Evolutionary conservation across 2,797 vertebrate species (phyloP), one percentile per base, ranked within the genome.

Genomic region (Odontamblyopus rebecca): DNA sequence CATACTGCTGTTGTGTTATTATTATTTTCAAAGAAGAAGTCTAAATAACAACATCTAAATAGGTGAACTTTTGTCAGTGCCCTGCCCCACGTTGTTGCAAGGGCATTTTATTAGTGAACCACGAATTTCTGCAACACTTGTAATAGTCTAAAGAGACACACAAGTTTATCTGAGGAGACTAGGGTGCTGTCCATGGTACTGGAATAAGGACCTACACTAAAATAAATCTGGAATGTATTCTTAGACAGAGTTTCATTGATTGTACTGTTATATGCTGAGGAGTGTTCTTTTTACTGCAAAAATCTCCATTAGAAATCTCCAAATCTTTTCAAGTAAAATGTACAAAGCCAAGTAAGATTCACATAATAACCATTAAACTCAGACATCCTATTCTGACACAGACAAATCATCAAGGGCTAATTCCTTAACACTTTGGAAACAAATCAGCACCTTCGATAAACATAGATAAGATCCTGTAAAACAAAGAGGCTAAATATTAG

Each of bases 161-260:
- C 11, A 60, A 35, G 6, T n/a, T 11, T 38, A 23, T 38, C 32
- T 13, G 19, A 63, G 35, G 30, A 63, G 61, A 44, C 26, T 51
- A 26, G 0, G 62, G 65, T 48, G 84, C 88, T 88, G 84, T 91
- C 86, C 85, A 44, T 85, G 86, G 85, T 87, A 51, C 83, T 89
- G 73, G 65, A 74, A 41, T n/a, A 3, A 5, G 9, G 2, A 16
- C 8, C 63, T 61, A 53, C 35, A 16, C 23, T 38, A 11, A 27
- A 44, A 44, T 7, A 23, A 1, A 23, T 12, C 2, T 15, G 11
- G 16, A 13, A 64, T 44, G 5, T 26, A 64, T 48, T 64, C 62
- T 13, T 26, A 44, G n/a, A 2, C 19, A 23, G 11, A 1, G 7
- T 26, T 23, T 26, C n/a, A 32, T 59, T 29, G 4, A 27, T 27